A percentile compares a stretch with the other conserved stretches of the same genome.
These are phyloP conservation scores for Channa maculata DNA, from an alignment of 2,113 vertebrate genomes.

Conservation along the genomic window DNA sequence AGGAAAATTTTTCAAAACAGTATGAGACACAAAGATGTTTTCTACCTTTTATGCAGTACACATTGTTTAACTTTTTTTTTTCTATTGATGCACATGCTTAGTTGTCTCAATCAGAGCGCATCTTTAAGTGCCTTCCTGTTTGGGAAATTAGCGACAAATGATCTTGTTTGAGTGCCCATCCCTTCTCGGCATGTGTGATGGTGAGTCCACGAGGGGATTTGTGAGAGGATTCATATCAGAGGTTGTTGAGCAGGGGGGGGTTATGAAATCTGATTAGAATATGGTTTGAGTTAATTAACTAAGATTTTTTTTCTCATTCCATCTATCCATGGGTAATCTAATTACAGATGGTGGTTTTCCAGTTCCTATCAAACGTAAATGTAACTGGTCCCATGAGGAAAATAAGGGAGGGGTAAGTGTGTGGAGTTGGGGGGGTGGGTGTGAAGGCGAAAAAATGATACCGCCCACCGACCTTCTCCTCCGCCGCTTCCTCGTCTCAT, in stretches of 20 bases:
- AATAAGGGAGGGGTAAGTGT: neutral
- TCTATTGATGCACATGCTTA: constrained; percentile 51
- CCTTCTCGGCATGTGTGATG: constrained; percentile 63
- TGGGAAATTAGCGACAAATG: constrained; percentile 79
- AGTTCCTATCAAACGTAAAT: constrained; percentile 75
- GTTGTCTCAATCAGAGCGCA: constrained; percentile 66
- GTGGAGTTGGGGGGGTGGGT: neutral
- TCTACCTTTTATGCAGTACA: constrained; percentile 17
- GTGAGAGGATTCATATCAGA: constrained; percentile 70
- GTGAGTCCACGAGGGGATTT: constrained; percentile 60
- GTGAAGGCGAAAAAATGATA: neutral
- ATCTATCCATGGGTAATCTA: constrained; percentile 78
- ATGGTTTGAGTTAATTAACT: constrained; percentile 82
- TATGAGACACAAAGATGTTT: constrained; percentile 6
- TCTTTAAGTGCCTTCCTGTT: constrained; percentile 80
- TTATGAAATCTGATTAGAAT: constrained; percentile 81
- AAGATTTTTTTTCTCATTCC: constrained; percentile 54
- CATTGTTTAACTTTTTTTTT: constrained; percentile 25
- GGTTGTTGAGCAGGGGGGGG: constrained; percentile 51
- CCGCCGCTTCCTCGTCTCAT: constrained; percentile 47
- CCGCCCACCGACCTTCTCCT: constrained; percentile 40
- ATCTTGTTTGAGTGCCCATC: constrained; percentile 74
- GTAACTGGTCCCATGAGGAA: constrained; percentile 68
- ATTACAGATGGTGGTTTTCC: constrained; percentile 80
- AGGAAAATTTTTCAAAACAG: constrained; percentile 56